These are phyloP conservation scores for Coreoperca whiteheadi DNA, from an alignment of 2,113 vertebrate species.

Conservation along the genomic window DNA sequence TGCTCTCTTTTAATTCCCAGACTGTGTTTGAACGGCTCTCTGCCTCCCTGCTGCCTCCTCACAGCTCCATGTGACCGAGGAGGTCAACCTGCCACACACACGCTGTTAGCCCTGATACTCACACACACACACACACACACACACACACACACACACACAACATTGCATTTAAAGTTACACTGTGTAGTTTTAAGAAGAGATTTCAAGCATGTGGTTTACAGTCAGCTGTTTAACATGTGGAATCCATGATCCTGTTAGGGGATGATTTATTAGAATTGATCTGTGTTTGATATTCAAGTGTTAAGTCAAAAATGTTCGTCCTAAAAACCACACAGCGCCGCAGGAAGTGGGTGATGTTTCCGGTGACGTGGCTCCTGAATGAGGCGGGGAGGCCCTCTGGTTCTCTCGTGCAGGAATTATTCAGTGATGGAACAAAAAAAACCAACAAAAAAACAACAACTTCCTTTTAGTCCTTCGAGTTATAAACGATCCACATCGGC, in stretches of 20 bases:
- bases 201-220: conserved; percentile 17
- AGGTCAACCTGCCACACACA: neutral
- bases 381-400: conserved; percentile 34
- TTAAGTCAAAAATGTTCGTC: conserved; percentile 24
- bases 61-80: conserved; percentile 23
- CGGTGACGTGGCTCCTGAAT: conserved; percentile 42
- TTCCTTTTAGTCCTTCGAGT: conserved; percentile 68
- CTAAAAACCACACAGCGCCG: conserved; percentile 48
- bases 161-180: conserved; percentile 43
- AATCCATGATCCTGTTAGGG: conserved; percentile 20
- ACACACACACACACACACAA: conserved; percentile 3
- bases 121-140: neutral
- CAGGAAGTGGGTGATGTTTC: conserved; percentile 36
- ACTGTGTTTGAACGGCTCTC: conserved; percentile 42
- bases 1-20: conserved; percentile 74
- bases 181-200: conserved; percentile 47
- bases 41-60: conserved; percentile 21
- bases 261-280: neutral
- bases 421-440: conserved; percentile 46
- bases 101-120: neutral
- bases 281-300: conserved; percentile 13
- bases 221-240: conserved; percentile 32
- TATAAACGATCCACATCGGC: conserved; percentile 60
- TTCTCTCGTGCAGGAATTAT: conserved; percentile 69
- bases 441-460: conserved; percentile 22